These are phyloP conservation scores for Microctenopoma stevenorrisi DNA, from an alignment of 2,797 vertebrate genomes.

Conservation along the genomic window DNA sequence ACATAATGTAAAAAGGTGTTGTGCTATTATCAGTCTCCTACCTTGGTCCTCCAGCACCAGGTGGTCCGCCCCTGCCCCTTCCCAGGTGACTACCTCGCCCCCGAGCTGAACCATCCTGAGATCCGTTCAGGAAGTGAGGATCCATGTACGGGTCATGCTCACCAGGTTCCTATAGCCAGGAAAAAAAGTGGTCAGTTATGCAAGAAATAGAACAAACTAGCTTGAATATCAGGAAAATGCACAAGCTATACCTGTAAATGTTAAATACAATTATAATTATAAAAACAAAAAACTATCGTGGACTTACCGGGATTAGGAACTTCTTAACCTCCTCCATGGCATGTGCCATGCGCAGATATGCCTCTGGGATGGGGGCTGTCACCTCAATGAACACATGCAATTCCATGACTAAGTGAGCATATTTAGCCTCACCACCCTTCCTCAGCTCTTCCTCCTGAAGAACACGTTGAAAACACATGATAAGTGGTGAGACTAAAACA, in stretches of 20 bases:
- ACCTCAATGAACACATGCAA: conserved; percentile 97
- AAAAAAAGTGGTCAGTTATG: not conserved
- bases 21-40: conserved; percentile 50
- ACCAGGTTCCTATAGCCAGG: conserved; percentile 87
- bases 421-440: conserved; percentile 95
- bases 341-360: conserved; percentile 95
- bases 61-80: conserved; percentile 92
- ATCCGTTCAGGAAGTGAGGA: conserved; percentile 93
- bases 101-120: conserved; percentile 87
- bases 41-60: conserved; percentile 90
- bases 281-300: too few species aligned
- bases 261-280: not conserved
- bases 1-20: not conserved
- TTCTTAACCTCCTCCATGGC: conserved; percentile 99
- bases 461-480: not conserved
- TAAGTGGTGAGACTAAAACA: not conserved
- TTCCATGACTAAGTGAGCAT: conserved; percentile 95
- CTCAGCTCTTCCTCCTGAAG: conserved; percentile 93
- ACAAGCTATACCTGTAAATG: not conserved
- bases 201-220: not conserved
- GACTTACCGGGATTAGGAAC: conserved; percentile 92
- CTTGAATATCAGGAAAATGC: fast-evolving
- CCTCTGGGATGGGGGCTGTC: conserved; percentile 94
- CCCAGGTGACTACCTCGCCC: conserved; percentile 89
- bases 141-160: conserved; percentile 96